Percentiles rank a stretch among this genome's conserved stretches.
Conservation (phyloP, 2,797 vertebrate genomes). For the Prionace glauca region DNA sequence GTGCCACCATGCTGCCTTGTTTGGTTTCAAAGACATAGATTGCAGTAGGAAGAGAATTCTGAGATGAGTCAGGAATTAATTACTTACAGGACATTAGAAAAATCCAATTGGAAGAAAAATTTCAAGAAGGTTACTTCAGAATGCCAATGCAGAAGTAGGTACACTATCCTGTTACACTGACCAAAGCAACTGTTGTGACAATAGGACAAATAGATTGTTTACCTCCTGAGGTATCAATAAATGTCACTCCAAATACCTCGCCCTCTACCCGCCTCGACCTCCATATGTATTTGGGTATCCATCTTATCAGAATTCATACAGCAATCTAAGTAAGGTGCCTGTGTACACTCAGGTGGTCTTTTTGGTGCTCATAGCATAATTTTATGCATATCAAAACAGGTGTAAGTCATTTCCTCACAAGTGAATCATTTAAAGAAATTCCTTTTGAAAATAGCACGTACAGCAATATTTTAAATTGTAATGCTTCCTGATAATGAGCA, state of each 20-base stretch:
- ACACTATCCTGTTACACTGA: not conserved
- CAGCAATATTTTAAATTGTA: not conserved
- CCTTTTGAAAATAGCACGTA: not conserved
- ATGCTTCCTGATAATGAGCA: slow-evolving; percentile 21
- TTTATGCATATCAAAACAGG: slow-evolving; percentile 22
- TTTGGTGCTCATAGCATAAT: slow-evolving; percentile 2
- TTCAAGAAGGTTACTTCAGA: not conserved
- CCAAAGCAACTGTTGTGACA: not conserved
- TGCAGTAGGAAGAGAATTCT: not conserved
- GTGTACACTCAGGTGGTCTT: not conserved
- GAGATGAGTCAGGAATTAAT: not conserved
- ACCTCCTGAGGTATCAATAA: not conserved
- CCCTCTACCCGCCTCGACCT: not conserved
- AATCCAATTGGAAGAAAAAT: not conserved
- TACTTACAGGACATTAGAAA: not conserved
- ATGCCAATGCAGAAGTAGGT: too few species aligned
- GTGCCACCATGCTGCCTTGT: too few species aligned
- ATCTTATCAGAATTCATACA: not conserved
- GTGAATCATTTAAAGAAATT: slow-evolving; percentile 17
- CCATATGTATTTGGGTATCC: not conserved
- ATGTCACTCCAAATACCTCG: not conserved
- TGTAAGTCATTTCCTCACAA: slow-evolving; percentile 3
- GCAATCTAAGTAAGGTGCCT: not conserved
- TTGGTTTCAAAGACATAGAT: too few species aligned
- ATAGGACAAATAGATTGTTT: not conserved